These are phyloP conservation scores for Phocoena sinus DNA, from an alignment of 2,113 vertebrate genomes.

Conservation along the genomic window DNA sequence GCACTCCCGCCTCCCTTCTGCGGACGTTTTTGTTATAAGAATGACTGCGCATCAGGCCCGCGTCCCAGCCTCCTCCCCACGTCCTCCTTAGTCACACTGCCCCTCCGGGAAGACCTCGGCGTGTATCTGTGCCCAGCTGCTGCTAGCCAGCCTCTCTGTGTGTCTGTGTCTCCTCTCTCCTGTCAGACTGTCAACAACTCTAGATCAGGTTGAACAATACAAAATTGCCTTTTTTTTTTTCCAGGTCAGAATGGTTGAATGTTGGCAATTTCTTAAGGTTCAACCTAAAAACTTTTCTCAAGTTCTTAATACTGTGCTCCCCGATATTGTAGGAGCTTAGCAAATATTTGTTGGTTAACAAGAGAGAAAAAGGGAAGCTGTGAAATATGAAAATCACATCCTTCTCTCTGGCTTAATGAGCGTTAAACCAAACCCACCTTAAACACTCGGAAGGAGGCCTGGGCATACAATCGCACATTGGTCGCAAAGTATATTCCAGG, in stretches of 20 bases:
- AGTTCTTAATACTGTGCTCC: neutral
- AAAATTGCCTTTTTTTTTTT: neutral
- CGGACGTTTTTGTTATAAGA: no score
- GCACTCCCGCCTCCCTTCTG: accelerated
- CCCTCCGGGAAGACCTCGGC: neutral
- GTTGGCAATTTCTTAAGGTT: neutral
- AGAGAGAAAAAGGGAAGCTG: neutral
- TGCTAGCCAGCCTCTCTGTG: neutral
- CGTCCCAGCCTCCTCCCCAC: neutral
- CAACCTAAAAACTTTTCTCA: neutral
- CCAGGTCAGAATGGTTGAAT: neutral
- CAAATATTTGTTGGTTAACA: neutral
- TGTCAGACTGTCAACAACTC: neutral
- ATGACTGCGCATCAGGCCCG: accelerated
- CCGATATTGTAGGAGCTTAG: neutral
- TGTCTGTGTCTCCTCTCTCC: neutral
- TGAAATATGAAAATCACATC: neutral
- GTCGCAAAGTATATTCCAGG: neutral
- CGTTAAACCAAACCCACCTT: neutral
- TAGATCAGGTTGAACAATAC: neutral
- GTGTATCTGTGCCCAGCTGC: accelerated
- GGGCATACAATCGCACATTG: neutral
- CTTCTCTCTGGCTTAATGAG: neutral
- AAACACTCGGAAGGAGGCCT: neutral
- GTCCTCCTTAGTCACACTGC: neutral